A percentile compares a stretch with the other conserved stretches of the same genome.
These are phyloP conservation scores for Cistogaster globosa DNA, from an alignment of 2,888 invertebrate species.

Conservation along the genomic window DNA sequence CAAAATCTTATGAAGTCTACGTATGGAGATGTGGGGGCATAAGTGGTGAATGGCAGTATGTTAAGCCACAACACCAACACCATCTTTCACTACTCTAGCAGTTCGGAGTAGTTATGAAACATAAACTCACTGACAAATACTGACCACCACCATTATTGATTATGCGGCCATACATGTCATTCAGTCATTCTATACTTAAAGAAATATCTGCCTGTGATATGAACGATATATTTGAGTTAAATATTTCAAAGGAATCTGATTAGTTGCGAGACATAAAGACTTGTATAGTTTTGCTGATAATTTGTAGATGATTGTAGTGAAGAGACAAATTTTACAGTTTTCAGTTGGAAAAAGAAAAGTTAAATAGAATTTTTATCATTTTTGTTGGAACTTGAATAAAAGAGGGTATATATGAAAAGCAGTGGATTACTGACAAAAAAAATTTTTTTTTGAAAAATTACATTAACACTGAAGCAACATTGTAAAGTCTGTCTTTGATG, in stretches of 20 bases:
- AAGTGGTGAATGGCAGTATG: not conserved
- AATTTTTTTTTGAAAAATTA: not conserved
- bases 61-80: not conserved
- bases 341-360: not conserved
- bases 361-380: not conserved
- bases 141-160: slow-evolving; percentile 53
- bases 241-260: slow-evolving; percentile 44
- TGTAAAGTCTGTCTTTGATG: no score
- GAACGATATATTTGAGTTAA: slow-evolving; percentile 37
- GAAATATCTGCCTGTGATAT: slow-evolving; percentile 49
- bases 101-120: slow-evolving; percentile 29
- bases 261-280: not conserved
- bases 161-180: slow-evolving; percentile 40
- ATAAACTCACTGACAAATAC: slow-evolving; percentile 43
- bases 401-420: no score
- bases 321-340: not conserved
- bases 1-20: not conserved
- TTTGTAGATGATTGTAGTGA: not conserved
- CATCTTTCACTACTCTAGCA: not conserved
- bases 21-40: not conserved
- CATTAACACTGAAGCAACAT: no score
- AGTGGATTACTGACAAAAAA: no score
- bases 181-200: slow-evolving; percentile 27
- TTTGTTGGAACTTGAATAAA: not conserved
- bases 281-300: not conserved